Evolutionary conservation across 2,888 invertebrate species (phyloP), one percentile per base, ranked within the genome.

Genomic region (Nasonovia ribisnigri): DNA sequence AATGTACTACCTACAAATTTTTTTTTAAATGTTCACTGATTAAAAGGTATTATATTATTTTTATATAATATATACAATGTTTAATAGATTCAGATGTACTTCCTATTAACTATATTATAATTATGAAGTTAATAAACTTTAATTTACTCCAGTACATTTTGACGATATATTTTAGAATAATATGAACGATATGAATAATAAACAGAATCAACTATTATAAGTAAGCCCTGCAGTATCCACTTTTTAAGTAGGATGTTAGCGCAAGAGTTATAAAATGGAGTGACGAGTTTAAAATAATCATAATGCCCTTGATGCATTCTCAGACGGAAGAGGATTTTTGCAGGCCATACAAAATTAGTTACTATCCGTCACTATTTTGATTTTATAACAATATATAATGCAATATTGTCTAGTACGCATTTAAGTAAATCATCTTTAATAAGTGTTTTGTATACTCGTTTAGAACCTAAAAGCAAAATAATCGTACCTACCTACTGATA

Each of bases 321-420:
- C 42, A 88, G 51, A 88, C 77, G 92, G 92, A 92, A 88, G 92
- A 92, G 88, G 77, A 92, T 92, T 92, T 92, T 92, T 92, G 87
- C 77, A 92, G 92, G 92, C 84, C 92, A 92, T 77, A 51, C 36
- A 51, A n/a, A 67, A 67, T 92, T 60, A 86, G 48, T 88, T 51
- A 77, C 29, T 87, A 60, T 87, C 86, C 36, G 24, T 92, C 46
- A 43, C 57, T 86, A 16, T 16, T 67, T 88, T 60, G 92, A 92
- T 88, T 87, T 92, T 51, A 36, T 92, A 88, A 92, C 67, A 77
- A 51, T 88, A 88, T 20, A 36, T 92, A 60, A 86, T 92, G 36
- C 26, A 60, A 87, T 60, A 24, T 48, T 60, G 77, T 77, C 36
- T 46, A 77, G 77, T 77, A 77, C 36, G 3, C 20, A 42, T 77